Evolutionary conservation across 92 coral and sea anemone genomes (phyloP).

Genomic region (Plumapathes pennacea): DNA sequence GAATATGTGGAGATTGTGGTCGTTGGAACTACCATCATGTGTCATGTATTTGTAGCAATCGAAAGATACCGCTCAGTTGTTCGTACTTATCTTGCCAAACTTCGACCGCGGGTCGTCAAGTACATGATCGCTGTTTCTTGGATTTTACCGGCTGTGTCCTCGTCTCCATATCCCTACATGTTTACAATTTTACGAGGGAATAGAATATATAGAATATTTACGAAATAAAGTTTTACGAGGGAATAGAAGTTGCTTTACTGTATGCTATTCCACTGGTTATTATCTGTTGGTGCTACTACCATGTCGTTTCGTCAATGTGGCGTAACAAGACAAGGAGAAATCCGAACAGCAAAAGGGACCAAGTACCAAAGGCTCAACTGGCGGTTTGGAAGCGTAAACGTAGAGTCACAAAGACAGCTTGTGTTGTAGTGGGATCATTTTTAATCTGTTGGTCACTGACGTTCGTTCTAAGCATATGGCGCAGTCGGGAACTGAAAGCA

Average conservation of each 20-base stretch:
- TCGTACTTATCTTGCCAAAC: conserved; percentile 47
- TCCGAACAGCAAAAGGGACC: too few species aligned
- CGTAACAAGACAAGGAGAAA: too few species aligned
- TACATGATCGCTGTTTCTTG: conserved; percentile 51
- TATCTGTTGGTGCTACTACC: conserved; percentile 60
- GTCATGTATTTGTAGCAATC: conserved; percentile 63
- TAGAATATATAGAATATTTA: too few species aligned
- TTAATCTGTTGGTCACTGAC: conserved; percentile 65
- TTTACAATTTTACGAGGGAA: too few species aligned
- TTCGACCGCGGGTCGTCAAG: conserved; percentile 32
- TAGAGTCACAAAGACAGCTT: conserved; percentile 20
- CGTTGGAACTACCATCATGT: conserved; percentile 47
- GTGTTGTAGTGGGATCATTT: conserved; percentile 24
- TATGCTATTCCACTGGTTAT: conserved; percentile 41
- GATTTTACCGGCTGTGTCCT: conserved; percentile 39
- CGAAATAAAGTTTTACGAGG: conserved; percentile 60
- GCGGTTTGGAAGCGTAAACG: background rate
- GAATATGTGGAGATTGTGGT: conserved; percentile 60
- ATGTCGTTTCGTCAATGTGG: conserved; percentile 21
- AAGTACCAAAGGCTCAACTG: background rate
- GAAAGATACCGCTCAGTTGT: conserved; percentile 71
- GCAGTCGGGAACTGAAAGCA: conserved; percentile 31
- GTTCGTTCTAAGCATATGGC: conserved; percentile 39
- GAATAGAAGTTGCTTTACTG: conserved; percentile 29
- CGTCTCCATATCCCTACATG: conserved; percentile 51